Evolutionary conservation across 2,888 invertebrate genomes (phyloP).

Genomic region (Scaptomyza polygonia): DNA sequence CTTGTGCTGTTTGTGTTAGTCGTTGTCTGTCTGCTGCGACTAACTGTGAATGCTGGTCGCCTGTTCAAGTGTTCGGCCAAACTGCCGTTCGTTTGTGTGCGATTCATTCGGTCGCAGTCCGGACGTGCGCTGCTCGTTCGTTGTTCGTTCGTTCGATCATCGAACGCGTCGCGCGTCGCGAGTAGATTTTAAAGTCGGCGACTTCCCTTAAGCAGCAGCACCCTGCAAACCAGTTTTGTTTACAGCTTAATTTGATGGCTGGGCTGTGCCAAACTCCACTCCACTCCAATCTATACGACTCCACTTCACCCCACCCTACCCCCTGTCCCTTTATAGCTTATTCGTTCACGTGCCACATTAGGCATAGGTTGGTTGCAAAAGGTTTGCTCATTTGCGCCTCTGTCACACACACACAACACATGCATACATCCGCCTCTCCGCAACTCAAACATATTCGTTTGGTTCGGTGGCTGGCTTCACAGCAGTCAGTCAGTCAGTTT

Average conservation of each 20-base stretch:
- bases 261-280: conserved; percentile 19
- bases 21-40: conserved; percentile 43
- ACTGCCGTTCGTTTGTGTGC: conserved; percentile 78
- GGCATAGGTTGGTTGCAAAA: conserved; percentile 59
- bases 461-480: conserved; percentile 23
- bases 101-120: conserved; percentile 53
- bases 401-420: conserved; percentile 14
- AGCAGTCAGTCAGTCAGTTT: conserved; percentile 45
- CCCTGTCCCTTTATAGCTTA: conserved; percentile 27
- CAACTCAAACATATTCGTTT: conserved; percentile 56
- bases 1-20: conserved; percentile 18
- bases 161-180: conserved; percentile 57
- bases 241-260: conserved; percentile 72
- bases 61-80: conserved; percentile 75
- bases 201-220: conserved; percentile 16
- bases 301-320: not conserved
- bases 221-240: conserved; percentile 67
- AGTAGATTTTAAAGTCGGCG: conserved; percentile 31
- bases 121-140: conserved; percentile 8
- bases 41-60: conserved; percentile 56
- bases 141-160: conserved; percentile 67
- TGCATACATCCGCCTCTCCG: conserved; percentile 31
- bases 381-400: conserved; percentile 67
- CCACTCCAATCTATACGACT: too few species aligned
- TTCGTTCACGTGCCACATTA: conserved; percentile 71